Base-by-base conservation (phyloP, 2,113 vertebrate genomes). In the Dolichallabes microphthalmus region DNA sequence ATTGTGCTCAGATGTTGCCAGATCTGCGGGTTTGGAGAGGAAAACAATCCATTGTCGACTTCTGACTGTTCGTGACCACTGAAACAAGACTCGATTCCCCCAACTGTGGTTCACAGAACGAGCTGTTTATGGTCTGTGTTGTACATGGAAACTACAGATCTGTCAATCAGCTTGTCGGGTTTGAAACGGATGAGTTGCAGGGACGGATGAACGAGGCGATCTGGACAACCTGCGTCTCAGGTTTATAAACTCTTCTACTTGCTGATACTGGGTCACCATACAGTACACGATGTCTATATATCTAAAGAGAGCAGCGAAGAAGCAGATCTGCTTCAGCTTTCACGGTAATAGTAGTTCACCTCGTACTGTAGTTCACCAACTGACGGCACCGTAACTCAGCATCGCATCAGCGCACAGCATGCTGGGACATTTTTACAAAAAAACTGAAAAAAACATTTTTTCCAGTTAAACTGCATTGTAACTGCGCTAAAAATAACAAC, bases 21-120 rank as follows among this genome's bases (percentile, higher is more conserved):
- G 75, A 68, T 82, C 55, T 68, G 71, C 22, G 71, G 78, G 35
- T 87, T 84, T 82, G 68, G 30, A 64, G 39, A 58, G 35, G 8
- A 77, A 87, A 68, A 77, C 57, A 53, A 75, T 76, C 50, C 80
- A 64, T 82, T 69, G 71, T 82, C 39, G 60, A 77, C 61, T 82
- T 58, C 52, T 12, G 74, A 81, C 39, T 50, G 30, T 57, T 58
- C 53, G 35, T 69, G 77, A 64, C 69, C 53, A 71, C 84, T 6
- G 52, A 69, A 68, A 88, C 27, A 80, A 53, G 66, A 85, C 68
- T 39, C 25, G 66, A 81, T 15, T 80, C 35, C 58, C 64, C 20
- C 27, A 61, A 84, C 64, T 82, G 85, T 58, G 58, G 19, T 76
- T 80, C 63, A 17, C 66, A 76, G 25, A 80, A 74, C 2, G 53